A percentile compares a stretch with the other conserved stretches of the same genome.
phyloP scores from a whole-genome alignment of 2,113 vertebrate species.

The Rissa tridactyla region DNA sequence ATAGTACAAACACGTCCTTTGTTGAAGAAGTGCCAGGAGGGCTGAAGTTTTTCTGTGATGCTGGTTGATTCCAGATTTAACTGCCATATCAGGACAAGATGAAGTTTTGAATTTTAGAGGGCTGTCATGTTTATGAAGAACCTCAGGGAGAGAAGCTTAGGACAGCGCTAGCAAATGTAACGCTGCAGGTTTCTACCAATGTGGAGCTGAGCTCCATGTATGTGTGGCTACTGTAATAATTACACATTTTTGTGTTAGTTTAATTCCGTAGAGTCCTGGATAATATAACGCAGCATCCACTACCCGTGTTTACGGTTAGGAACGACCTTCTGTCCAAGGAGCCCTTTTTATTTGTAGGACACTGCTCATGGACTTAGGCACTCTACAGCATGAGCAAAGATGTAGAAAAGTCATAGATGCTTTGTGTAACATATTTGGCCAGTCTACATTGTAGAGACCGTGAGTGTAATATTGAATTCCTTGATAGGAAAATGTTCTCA shows the following conservation, averaged over 20 bases:
- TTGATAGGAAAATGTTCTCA: neutral
- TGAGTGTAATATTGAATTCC: neutral
- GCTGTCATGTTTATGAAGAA: neutral
- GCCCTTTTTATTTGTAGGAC: neutral
- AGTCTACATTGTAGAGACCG: neutral
- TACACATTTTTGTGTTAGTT: neutral
- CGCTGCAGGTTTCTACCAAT: neutral
- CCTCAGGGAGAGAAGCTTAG: neutral
- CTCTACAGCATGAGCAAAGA: neutral
- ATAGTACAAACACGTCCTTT: constrained; percentile 57
- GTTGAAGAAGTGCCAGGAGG: constrained; percentile 60
- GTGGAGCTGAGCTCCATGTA: neutral
- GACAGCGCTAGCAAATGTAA: neutral
- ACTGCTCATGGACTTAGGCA: neutral
- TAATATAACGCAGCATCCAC: neutral
- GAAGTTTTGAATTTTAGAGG: neutral
- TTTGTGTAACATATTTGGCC: neutral
- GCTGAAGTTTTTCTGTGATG: neutral
- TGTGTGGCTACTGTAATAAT: neutral
- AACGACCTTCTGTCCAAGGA: neutral
- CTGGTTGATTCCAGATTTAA: constrained; percentile 30
- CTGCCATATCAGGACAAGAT: neutral
- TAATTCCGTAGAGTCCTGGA: neutral
- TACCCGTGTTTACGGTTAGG: neutral
- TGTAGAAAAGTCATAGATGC: neutral